Percentiles rank a stretch among this genome's conserved stretches.
Evolutionary conservation across 2,888 invertebrate genomes (phyloP).

Genomic region (Synanthedon andrenaeformis): DNA sequence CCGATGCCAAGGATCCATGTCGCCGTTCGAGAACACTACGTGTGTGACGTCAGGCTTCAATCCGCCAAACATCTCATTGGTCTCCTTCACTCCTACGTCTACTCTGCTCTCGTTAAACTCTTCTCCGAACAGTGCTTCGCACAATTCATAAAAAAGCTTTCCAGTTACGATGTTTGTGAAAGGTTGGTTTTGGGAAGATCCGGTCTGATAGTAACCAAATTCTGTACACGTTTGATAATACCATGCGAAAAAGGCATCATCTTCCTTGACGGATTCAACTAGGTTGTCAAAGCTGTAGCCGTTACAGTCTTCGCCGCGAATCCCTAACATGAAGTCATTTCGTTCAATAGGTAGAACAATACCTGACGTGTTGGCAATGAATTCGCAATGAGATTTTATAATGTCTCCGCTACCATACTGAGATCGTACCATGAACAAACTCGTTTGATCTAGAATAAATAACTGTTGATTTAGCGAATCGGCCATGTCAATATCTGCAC

Average conservation of each 20-base stretch:
- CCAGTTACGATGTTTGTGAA: constrained; percentile 65
- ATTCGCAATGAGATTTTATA: constrained; percentile 32
- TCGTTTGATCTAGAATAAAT: constrained; percentile 38
- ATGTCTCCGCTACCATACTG: constrained; percentile 36
- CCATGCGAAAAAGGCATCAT: constrained; percentile 61
- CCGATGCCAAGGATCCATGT: constrained; percentile 71
- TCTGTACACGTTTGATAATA: constrained; percentile 82
- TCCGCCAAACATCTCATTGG: constrained; percentile 64
- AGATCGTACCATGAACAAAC: constrained; percentile 30
- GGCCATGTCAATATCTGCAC: constrained; percentile 34
- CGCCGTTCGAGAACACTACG: constrained; percentile 71
- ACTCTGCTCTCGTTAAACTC: constrained; percentile 40
- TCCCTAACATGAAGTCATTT: constrained; percentile 20
- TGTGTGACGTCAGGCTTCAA: constrained; percentile 56
- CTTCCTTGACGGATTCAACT: constrained; percentile 23
- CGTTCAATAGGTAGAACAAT: constrained; percentile 14
- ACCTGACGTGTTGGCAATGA: constrained; percentile 12
- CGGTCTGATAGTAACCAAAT: constrained; percentile 79
- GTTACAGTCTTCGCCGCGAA: constrained; percentile 23
- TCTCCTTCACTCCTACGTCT: constrained; percentile 36
- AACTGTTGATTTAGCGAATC: constrained; percentile 36
- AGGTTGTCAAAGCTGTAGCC: constrained; percentile 37
- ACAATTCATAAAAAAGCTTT: constrained; percentile 46
- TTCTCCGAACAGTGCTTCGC: constrained; percentile 47
- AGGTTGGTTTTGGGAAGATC: constrained; percentile 66